Base-by-base conservation (phyloP, 2,113 vertebrate species). In the Sturnus vulgaris region DNA sequence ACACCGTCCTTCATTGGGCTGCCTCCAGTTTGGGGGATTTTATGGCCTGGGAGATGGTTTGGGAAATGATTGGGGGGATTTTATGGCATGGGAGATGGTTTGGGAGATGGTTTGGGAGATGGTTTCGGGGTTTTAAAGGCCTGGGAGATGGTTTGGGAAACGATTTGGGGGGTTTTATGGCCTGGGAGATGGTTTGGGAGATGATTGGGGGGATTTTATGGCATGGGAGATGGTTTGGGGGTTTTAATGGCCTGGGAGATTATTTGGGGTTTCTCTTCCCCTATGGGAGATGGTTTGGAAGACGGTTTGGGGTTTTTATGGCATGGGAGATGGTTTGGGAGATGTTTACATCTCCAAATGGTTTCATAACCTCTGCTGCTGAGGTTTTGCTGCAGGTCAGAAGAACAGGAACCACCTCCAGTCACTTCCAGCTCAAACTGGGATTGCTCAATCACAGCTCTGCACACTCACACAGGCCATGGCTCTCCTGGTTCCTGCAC, bases 391-490 rank as follows among this genome's bases (percentile, higher is more conserved):
- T 49, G 63, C 6, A 80, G 63, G 80, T 35, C 46, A 39, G 52
- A 33, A 30, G 63, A 39, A n/a, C 1, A 0, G 1, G 11, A 57
- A 15, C 12, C 37, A 56, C 31, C 42, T 56, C 35, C 53, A 44
- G 55, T 22, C 3, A 28, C 4, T 2, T 35, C 39, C 71, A 72
- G 46, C 9, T 44, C 66, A 31, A 1, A 4, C 0, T 49, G 40
- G 57, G 66, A 11, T 5, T 31, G 12, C 27, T 40, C 65, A n/a
- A 31, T 7, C 6, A 11, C 30, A 46, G 33, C 65, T 18, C 5
- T 5, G 15, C 18, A 52, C 3, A 0, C 3, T 9, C 18, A 4
- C 5, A 4, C 0, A 17, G 61, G 21, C 35, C 1, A 0, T 0
- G 7, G 35, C 1, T 40, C 75, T 88, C 40, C 75, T 47, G 27